phyloP scores from a whole-genome alignment of 2,888 invertebrate species.

The Dascillus cervinus region DNA sequence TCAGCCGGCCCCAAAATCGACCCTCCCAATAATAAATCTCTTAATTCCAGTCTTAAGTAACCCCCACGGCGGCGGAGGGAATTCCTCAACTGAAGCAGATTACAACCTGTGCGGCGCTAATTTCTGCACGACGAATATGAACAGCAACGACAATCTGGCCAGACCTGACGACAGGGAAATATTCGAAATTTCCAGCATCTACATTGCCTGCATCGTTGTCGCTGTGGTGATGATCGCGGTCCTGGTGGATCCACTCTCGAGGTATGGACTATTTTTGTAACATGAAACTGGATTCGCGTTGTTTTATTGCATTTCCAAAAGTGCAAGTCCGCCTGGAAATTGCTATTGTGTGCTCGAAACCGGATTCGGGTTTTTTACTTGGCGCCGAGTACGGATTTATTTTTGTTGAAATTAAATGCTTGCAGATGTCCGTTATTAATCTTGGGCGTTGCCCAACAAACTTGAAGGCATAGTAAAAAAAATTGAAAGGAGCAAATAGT shows the following conservation, averaged over 20 bases:
- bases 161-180: slow-evolving; percentile 80
- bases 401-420: too few species aligned
- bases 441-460: too few species aligned
- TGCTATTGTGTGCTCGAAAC: too few species aligned
- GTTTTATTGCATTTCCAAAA: too few species aligned
- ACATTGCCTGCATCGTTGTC: slow-evolving; percentile 75
- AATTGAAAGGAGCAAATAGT: too few species aligned
- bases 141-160: slow-evolving; percentile 66
- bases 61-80: slow-evolving; percentile 52
- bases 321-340: too few species aligned
- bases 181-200: slow-evolving; percentile 82
- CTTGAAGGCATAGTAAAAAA: too few species aligned
- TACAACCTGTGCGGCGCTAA: slow-evolving; percentile 68
- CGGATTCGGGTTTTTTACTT: too few species aligned
- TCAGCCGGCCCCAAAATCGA: too few species aligned
- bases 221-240: slow-evolving; percentile 82
- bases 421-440: too few species aligned
- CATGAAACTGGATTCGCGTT: too few species aligned
- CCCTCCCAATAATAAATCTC: not conserved
- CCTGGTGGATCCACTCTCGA: slow-evolving; percentile 83
- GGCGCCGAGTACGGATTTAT: too few species aligned
- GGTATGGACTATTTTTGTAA: slow-evolving; percentile 47
- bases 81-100: slow-evolving; percentile 43
- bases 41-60: slow-evolving; percentile 62
- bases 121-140: slow-evolving; percentile 68